Conservation (phyloP, 2,113 vertebrate species). For the Fregetta grallaria region DNA sequence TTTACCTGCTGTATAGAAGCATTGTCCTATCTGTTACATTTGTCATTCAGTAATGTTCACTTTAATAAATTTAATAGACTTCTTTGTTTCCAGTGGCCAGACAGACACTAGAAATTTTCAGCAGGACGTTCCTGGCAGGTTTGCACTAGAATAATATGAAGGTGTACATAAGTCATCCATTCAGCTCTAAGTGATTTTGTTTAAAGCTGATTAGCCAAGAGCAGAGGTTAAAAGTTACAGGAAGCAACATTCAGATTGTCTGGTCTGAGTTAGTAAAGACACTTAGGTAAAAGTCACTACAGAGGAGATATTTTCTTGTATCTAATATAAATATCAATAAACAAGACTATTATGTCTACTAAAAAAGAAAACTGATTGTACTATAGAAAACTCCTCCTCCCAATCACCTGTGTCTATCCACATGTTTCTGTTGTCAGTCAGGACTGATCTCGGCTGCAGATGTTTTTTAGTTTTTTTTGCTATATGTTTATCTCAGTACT, state of each 20-base stretch:
- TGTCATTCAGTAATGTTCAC: not conserved
- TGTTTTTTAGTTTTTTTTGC: not conserved
- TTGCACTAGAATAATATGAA: not conserved
- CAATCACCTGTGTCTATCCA: not conserved
- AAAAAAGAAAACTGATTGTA: not conserved
- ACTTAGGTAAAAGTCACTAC: not conserved
- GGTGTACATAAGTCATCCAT: not conserved
- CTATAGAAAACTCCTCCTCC: not conserved
- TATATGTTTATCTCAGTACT: not conserved
- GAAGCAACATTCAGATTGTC: not conserved
- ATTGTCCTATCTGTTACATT: not conserved
- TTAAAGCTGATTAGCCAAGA: not conserved
- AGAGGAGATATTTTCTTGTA: not conserved
- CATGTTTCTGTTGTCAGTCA: not conserved
- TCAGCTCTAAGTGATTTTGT: not conserved
- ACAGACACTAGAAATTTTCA: not conserved
- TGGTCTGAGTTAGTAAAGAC: not conserved
- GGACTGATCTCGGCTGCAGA: not conserved
- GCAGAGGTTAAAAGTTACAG: not conserved
- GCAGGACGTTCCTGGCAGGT: not conserved
- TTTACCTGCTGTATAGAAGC: not conserved
- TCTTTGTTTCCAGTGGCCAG: not conserved
- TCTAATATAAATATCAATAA: not conserved
- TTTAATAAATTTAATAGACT: not conserved
- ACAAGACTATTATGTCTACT: not conserved